Evolutionary conservation across 2,797 vertebrate genomes (phyloP), one percentile per base, ranked within the genome.

Genomic region (Acanthornis magna): DNA sequence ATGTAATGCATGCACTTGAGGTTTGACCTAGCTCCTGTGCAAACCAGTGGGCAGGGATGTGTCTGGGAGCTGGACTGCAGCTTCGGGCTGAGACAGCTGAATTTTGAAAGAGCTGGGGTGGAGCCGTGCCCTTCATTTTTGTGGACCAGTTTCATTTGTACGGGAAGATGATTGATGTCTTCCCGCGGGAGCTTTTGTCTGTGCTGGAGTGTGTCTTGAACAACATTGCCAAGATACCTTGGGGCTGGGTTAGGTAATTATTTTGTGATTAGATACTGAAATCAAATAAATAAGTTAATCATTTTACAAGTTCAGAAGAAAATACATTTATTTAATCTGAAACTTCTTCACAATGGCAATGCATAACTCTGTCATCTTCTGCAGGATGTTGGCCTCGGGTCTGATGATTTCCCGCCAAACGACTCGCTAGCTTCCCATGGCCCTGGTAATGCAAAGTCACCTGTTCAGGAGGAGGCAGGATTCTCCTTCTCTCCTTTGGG

Each of bases 1-100:
- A 76, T 92, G 90, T 82, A 94, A 85, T 78, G 81, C 51, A 10
- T 30, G 54, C 58, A 34, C 58, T 85, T 92, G 85, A 93, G 78
- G 85, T 83, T 75, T 96, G 93, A 94, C 86, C 89, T 73, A 62
- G 72, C 87, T 95, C 61, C 87, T 48, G 53, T 73, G 63, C 57
- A 81, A 89, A 76, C 61, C 20, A n/a, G 11, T 58, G 87, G 58
- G 85, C 54, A 91, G 93, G 89, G 70, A 76, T 0, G 14, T 74
- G 83, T 53, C 67, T 76, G 83, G 83, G 75, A 82, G 85, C 88
- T 51, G 85, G 80, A 48, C 71, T 30, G 55, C 66, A 78, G 70
- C 82, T 76, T 14, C 23, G 72, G 72, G 62, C 58, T 85, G 76
- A 65, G 79, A 34, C 45, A 53, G 68, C 10, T 47, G 85, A 71